Base-by-base conservation (phyloP, 2,888 invertebrate genomes). In the Hirtodrosophila trivittata region DNA sequence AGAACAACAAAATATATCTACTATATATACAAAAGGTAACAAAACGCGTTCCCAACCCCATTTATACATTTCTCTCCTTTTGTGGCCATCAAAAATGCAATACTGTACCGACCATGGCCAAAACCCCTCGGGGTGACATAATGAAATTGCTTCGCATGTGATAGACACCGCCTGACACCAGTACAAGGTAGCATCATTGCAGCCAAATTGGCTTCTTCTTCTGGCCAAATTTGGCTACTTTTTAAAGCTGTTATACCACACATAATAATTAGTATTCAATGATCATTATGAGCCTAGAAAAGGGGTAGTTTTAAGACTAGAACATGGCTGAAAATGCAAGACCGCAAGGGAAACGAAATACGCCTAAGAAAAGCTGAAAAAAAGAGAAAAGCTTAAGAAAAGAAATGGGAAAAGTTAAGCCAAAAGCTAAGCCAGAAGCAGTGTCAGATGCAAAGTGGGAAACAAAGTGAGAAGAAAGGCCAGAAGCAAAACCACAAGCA, bases 51-150 rank as follows among this genome's bases (percentile, higher is more conserved):
- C 3, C 18, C 28, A 21, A 30, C 9, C 45, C 33, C 32, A 50
- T 37, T 43, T 18, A 12, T 32, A 18, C n/a, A n/a, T n/a, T 10
- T 13, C 38, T 66, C 33, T 38, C 8, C 18, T 38, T 50, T 35
- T 26, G 35, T 49, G 73, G 38, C 37, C 67, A 67, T 52, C 16
- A 49, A 46, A 67, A 49, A 30, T 62, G 33, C 62, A 56, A 42
- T 10, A 28, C n/a, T n/a, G 8, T 39, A n/a, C 25, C 12, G n/a
- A 16, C 28, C 10, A 33, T 13, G 5, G 13, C 35, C 26, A 42
- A 57, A 47, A 30, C 25, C 28, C 45, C 57, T 38, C 13, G 39
- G 21, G 41, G 35, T 47, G 35, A 47, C 21, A 46, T 67, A 55
- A 64, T 65, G 57, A 47, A 69, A 60, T 65, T 42, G 47, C 13